Evolutionary conservation across 2,113 vertebrate species (phyloP).

Genomic region (Tenrec ecaudatus): DNA sequence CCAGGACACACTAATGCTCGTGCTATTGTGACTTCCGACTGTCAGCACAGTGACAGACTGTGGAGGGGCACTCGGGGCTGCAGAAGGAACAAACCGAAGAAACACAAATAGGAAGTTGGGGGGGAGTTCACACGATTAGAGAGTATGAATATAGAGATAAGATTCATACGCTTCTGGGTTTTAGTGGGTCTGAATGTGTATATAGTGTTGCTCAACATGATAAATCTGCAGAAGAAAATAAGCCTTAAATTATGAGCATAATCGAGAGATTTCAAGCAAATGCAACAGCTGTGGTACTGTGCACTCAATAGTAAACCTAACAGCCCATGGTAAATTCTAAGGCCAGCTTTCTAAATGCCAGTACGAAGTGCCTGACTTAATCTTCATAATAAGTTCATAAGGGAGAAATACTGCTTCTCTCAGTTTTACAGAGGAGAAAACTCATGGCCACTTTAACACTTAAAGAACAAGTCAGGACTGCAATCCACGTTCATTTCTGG

Average conservation of each 20-base stretch:
- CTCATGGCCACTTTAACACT: not conserved
- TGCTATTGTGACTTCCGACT: constrained; percentile 97
- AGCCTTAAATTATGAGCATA: constrained; percentile 45
- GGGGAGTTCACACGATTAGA: not conserved
- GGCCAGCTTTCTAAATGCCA: not conserved
- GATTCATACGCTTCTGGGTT: not conserved
- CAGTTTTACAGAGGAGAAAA: constrained; percentile 1
- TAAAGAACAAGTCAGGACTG: not conserved
- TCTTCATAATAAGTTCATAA: not conserved
- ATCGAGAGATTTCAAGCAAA: constrained; percentile 22
- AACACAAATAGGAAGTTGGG: constrained; percentile 55
- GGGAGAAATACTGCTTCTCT: not conserved
- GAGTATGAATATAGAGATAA: constrained; percentile 46
- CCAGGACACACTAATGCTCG: constrained; percentile 99
- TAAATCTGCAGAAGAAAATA: constrained; percentile 63
- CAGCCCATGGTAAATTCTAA: not conserved
- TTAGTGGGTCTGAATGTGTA: constrained; percentile 46
- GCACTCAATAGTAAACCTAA: not conserved
- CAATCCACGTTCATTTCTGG: not conserved
- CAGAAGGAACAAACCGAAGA: constrained; percentile 74
- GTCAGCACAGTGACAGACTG: constrained; percentile 98
- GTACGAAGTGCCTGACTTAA: not conserved
- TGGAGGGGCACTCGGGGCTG: constrained; percentile 97
- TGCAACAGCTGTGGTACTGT: constrained; percentile 38
- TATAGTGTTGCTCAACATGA: constrained; percentile 46